These are phyloP conservation scores for Raja brachyura DNA, from an alignment of 2,113 vertebrate species.

Conservation along the genomic window DNA sequence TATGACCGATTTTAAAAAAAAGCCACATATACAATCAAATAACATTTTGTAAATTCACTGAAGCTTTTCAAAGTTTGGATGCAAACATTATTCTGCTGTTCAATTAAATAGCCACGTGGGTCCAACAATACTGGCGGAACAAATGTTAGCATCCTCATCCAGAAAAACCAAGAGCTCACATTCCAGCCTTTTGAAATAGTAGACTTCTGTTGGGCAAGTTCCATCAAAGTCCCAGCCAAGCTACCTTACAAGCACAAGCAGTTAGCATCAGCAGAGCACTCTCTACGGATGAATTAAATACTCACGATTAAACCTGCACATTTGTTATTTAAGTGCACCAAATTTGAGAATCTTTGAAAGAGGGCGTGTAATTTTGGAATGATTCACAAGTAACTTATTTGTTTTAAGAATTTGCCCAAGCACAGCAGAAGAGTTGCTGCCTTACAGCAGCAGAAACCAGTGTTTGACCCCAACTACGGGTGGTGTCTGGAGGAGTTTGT, in stretches of 20 bases:
- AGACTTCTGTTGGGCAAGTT: not conserved
- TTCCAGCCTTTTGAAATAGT: constrained; percentile 6
- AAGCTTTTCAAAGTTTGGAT: not conserved
- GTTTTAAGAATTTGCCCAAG: not conserved
- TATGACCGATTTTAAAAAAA: not conserved
- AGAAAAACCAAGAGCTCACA: not conserved
- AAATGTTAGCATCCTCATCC: not conserved
- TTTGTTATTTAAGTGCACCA: not conserved
- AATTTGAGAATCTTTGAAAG: not conserved
- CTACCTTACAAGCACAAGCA: not conserved
- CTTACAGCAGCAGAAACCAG: too few species aligned
- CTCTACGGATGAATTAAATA: not conserved
- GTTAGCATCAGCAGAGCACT: not conserved
- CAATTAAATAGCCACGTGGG: not conserved
- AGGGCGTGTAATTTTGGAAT: not conserved
- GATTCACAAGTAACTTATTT: not conserved
- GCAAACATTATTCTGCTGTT: not conserved
- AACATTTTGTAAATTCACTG: not conserved
- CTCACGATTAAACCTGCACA: not conserved
- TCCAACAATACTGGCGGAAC: not conserved
- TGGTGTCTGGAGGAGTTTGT: too few species aligned
- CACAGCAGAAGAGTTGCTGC: too few species aligned
- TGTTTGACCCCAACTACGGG: too few species aligned
- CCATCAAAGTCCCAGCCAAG: not conserved
- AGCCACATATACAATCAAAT: not conserved